Percentiles rank a stretch among this genome's conserved stretches.
Evolutionary conservation across 2,113 vertebrate species (phyloP).

Genomic region (Rutilus rutilus): DNA sequence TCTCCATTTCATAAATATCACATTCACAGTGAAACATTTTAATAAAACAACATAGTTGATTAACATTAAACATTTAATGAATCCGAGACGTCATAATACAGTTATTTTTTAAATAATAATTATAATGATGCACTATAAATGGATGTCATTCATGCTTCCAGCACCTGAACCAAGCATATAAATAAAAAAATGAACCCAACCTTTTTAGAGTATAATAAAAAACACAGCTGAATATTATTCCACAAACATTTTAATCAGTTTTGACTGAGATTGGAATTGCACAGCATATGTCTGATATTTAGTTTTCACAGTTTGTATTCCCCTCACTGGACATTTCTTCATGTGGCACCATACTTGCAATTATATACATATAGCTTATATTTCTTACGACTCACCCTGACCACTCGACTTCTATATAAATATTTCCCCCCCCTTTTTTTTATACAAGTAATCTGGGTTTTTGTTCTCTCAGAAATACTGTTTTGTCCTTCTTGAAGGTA

Average conservation of each 20-base stretch:
- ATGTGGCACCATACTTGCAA: conserved; percentile 19
- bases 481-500: not conserved
- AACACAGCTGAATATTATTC: not conserved
- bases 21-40: not conserved
- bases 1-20: not conserved
- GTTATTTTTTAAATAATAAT: not conserved
- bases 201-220: not conserved
- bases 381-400: not conserved
- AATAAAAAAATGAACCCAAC: too few relatives aligned
- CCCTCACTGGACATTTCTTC: conserved; percentile 4
- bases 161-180: too few relatives aligned
- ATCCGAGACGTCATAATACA: not conserved
- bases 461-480: not conserved
- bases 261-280: conserved; percentile 19
- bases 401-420: not conserved
- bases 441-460: not conserved
- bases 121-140: not conserved
- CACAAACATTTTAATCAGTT: conserved; percentile 26
- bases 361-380: conserved; percentile 3
- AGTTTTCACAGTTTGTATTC: not conserved
- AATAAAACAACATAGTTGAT: not conserved
- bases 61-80: not conserved
- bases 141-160: not conserved
- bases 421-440: not conserved
- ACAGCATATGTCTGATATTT: conserved; percentile 27